phyloP scores from a whole-genome alignment of 2,888 invertebrate species.

The Choristoneura rosaceana region DNA sequence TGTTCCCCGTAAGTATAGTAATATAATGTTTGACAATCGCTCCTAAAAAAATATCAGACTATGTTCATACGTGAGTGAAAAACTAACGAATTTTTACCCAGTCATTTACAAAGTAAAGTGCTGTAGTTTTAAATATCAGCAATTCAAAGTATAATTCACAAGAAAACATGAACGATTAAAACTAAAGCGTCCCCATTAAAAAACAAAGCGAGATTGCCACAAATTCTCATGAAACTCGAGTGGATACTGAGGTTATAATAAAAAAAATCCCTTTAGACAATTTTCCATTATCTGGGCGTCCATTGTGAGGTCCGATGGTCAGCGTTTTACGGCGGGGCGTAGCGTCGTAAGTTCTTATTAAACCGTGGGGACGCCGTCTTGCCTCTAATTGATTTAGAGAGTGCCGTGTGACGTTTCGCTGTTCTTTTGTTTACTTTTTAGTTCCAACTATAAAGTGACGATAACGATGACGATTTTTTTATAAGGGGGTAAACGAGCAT shows the following conservation, averaged over 20 bases:
- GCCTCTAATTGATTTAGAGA: slow-evolving; percentile 81
- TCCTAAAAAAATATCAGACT: too few species aligned
- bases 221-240: slow-evolving; percentile 70
- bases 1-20: too few species aligned
- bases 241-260: slow-evolving; percentile 75
- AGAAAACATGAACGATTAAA: slow-evolving; percentile 43
- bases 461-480: background rate
- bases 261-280: slow-evolving; percentile 79
- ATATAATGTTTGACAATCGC: too few species aligned
- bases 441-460: background rate
- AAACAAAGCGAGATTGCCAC: slow-evolving; percentile 64
- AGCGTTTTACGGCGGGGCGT: slow-evolving; percentile 74
- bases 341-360: slow-evolving; percentile 81
- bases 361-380: slow-evolving; percentile 73
- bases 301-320: slow-evolving; percentile 75
- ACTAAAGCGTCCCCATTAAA: slow-evolving; percentile 50
- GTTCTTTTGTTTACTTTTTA: slow-evolving; percentile 61
- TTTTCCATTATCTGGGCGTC: slow-evolving; percentile 80
- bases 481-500: too few species aligned
- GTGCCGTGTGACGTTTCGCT: slow-evolving; percentile 62
- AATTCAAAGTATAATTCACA: slow-evolving; percentile 4
- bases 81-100: background rate
- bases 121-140: slow-evolving; percentile 9
- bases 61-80: background rate
- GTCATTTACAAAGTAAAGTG: background rate